A percentile compares a stretch with the other conserved stretches of the same genome.
Evolutionary conservation across 2,113 vertebrate genomes (phyloP).

Genomic region (Monopterus albus): DNA sequence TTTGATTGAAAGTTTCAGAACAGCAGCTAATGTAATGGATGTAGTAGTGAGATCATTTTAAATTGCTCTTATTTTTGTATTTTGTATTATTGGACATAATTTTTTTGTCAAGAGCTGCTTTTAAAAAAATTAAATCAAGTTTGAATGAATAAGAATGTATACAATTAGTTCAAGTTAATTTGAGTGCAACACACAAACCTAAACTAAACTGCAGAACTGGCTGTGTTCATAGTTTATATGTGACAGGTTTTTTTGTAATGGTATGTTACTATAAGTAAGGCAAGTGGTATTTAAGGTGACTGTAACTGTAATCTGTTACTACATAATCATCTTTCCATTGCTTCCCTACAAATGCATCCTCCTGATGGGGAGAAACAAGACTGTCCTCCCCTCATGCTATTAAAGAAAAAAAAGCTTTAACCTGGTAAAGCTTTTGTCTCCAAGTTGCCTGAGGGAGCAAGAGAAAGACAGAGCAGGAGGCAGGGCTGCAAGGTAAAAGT

Average conservation of each 20-base stretch:
- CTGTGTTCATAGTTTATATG: too few relatives aligned
- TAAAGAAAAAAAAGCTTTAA: constrained; percentile 20
- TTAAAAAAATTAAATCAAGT: background rate
- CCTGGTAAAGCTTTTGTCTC: constrained; percentile 52
- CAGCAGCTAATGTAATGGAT: background rate
- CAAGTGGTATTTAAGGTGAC: too few relatives aligned
- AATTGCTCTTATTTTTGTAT: background rate
- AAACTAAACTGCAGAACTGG: too few relatives aligned
- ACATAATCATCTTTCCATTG: background rate
- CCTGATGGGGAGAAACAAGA: constrained; percentile 4
- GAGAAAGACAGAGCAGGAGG: constrained; percentile 15
- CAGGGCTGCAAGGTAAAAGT: constrained; percentile 33
- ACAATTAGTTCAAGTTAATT: background rate
- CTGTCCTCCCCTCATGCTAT: constrained; percentile 6
- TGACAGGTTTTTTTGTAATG: too few relatives aligned
- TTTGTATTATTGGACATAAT: too few relatives aligned
- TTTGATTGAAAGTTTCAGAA: background rate
- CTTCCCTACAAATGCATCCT: background rate
- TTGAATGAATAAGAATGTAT: background rate
- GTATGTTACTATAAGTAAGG: too few relatives aligned
- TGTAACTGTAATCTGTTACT: background rate
- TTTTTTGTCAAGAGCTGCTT: too few relatives aligned
- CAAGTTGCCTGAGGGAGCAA: constrained; percentile 45
- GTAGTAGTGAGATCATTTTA: background rate
- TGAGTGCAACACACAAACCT: background rate